Conservation (phyloP, 2,888 invertebrate genomes). For the Microctonus brassicae region DNA sequence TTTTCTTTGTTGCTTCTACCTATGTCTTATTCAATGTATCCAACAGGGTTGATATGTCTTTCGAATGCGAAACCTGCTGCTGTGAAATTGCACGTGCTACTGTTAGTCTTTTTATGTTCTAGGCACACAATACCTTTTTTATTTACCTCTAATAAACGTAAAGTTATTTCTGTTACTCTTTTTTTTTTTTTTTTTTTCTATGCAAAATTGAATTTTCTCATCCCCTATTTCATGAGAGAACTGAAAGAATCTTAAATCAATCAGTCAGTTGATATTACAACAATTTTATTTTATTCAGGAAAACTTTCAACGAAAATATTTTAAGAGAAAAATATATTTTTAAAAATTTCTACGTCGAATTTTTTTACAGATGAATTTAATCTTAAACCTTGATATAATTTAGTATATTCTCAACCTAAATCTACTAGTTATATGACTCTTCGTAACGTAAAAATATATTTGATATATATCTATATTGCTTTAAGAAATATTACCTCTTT, state of each 20-base stretch:
- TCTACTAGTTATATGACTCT: neutral
- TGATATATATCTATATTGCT: slow-evolving; percentile 24
- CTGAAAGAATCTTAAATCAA: neutral
- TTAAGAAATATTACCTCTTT: slow-evolving; percentile 30
- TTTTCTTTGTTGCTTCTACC: neutral
- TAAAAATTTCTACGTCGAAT: too few relatives aligned
- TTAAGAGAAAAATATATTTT: too few relatives aligned
- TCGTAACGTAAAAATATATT: neutral
- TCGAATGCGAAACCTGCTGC: slow-evolving; percentile 50
- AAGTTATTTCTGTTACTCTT: slow-evolving; percentile 19
- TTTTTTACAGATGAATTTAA: neutral
- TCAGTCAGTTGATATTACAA: neutral
- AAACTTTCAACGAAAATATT: too few relatives aligned
- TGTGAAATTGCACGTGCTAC: slow-evolving; percentile 23
- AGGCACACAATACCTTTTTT: slow-evolving; percentile 3
- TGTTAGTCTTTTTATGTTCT: slow-evolving; percentile 12
- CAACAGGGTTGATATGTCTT: slow-evolving; percentile 48
- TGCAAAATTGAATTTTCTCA: slow-evolving; percentile 20
- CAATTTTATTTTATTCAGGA: too few relatives aligned
- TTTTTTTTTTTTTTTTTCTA: too few relatives aligned
- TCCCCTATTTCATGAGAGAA: neutral
- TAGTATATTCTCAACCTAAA: neutral
- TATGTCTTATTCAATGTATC: slow-evolving; percentile 47
- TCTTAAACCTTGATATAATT: neutral
- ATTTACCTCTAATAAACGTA: slow-evolving; percentile 21